Conservation (phyloP, 2,888 invertebrate species). For the Chaetogeoica ovagalla region DNA sequence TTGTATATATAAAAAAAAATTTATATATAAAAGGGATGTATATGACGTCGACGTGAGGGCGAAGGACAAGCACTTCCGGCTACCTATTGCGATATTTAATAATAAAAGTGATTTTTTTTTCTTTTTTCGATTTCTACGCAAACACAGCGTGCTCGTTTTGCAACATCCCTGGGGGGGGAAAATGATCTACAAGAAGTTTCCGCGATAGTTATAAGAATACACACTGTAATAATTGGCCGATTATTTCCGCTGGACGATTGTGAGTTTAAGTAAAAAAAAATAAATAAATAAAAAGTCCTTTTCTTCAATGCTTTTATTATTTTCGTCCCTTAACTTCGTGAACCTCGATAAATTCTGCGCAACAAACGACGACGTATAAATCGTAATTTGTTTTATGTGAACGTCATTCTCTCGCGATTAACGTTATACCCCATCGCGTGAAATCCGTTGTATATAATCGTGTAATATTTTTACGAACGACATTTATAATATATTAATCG, state of each 20-base stretch:
- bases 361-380: not conserved
- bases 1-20: too few relatives aligned
- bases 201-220: not conserved
- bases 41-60: not conserved
- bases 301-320: too few relatives aligned
- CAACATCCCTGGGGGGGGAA: not conserved
- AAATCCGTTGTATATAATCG: not conserved
- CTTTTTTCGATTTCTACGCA: not conserved
- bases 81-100: conserved; percentile 15
- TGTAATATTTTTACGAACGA: conserved; percentile 8
- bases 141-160: not conserved
- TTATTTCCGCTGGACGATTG: not conserved
- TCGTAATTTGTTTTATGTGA: conserved; percentile 8
- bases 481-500: conserved; percentile 14
- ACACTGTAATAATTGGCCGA: not conserved
- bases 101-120: not conserved
- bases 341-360: not conserved
- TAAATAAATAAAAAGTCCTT: not conserved
- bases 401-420: conserved; percentile 27
- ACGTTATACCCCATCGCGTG: not conserved
- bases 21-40: too few relatives aligned
- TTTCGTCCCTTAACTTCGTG: not conserved
- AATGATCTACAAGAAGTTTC: not conserved
- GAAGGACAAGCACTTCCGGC: conserved; percentile 1
- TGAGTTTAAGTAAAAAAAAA: not conserved